Base-by-base conservation (phyloP, 1,140 invertebrate species). In the Heterodera carotae region DNA sequence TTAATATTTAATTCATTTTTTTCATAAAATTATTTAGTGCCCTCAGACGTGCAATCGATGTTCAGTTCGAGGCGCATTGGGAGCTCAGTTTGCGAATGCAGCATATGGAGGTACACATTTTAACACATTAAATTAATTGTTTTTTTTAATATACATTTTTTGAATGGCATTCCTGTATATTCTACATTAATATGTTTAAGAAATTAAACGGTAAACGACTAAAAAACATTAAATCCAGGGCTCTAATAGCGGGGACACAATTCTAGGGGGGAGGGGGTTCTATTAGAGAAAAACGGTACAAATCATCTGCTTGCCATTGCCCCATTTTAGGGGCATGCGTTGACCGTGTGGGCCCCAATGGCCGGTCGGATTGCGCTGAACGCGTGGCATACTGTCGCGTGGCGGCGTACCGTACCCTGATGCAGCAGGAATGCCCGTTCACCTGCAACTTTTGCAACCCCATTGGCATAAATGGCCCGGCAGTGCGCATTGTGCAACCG, bases 261-360 rank as follows among this genome's bases (percentile, higher is more conserved):
- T n/a, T n/a, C n/a, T n/a, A n/a, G n/a, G n/a, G n/a, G n/a, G n/a
- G n/a, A n/a, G n/a, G n/a, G n/a, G n/a, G n/a, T n/a, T n/a, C n/a
- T n/a, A n/a, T n/a, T n/a, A n/a, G n/a, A n/a, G n/a, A n/a, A n/a
- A n/a, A n/a, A n/a, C n/a, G n/a, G n/a, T n/a, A n/a, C n/a, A 69
- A 36, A 48, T 69, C 31, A 8, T 22, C n/a, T 39, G 48, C 36
- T 33, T 29, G 25, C 27, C 29, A 15, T 36, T 68, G 4, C 43
- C 64, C 33, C 31, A 73, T n/a, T n/a, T n/a, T n/a, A n/a, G n/a
- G n/a, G n/a, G 71, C 34, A 34, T 74, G 71, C n/a, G 31, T 74
- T 53, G 71, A 74, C 62, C 48, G 53, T 29, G 71, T 74, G n/a
- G 71, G 71, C 15, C 56, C 56, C 36, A 74, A 74, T 8, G 71